Percentiles rank a stretch among this genome's conserved stretches.
Conservation (phyloP, 2,888 invertebrate genomes). For the Limulus polyphemus region DNA sequence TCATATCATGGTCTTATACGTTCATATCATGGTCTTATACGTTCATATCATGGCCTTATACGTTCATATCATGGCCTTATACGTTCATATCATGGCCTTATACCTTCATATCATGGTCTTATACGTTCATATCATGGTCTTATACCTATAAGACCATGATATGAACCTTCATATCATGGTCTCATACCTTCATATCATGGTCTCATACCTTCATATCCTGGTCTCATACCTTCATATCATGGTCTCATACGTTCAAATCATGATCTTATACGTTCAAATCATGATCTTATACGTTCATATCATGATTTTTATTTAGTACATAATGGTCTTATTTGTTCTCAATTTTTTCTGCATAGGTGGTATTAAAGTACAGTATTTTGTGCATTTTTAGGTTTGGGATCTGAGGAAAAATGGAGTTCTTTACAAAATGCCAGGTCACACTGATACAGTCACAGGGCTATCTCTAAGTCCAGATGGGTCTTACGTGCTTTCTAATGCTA, state of each 20-base stretch:
- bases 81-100: constrained; percentile 15
- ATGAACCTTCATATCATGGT: too few relatives aligned
- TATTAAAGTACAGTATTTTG: constrained; percentile 28
- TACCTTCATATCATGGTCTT: too few relatives aligned
- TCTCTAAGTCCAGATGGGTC: constrained; percentile 55
- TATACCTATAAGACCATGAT: too few relatives aligned
- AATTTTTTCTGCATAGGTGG: too few relatives aligned
- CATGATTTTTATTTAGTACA: constrained; percentile 15
- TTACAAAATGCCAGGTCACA: constrained; percentile 79
- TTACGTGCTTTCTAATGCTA: constrained; percentile 84
- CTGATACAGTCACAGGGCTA: constrained; percentile 84
- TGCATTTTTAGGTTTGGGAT: constrained; percentile 62
- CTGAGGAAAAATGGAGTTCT: constrained; percentile 71
- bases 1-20: neutral
- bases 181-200: too few relatives aligned
- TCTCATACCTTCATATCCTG: too few relatives aligned
- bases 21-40: constrained; percentile 22
- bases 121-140: constrained; percentile 18
- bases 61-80: constrained; percentile 10
- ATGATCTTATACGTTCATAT: constrained; percentile 3
- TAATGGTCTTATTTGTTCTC: neutral
- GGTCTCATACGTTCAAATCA: too few relatives aligned
- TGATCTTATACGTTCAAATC: too few relatives aligned
- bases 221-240: too few relatives aligned
- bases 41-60: too few relatives aligned